Base-by-base conservation (phyloP, 1,140 invertebrate species). In the Euura saliciscinereae region DNA sequence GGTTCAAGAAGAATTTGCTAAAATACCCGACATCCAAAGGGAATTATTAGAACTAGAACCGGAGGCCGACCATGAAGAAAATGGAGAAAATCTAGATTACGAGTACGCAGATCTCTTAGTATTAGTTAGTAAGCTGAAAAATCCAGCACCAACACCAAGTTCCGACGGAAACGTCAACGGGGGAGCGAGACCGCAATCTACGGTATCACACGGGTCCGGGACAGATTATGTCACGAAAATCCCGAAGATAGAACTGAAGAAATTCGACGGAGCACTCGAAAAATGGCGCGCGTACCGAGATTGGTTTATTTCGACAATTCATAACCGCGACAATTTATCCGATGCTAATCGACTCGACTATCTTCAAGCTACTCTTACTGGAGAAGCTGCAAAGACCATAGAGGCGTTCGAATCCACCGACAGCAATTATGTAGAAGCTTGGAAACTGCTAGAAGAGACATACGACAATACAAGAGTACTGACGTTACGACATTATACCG, bases 351-450 rank as follows among this genome's bases (percentile, higher is more conserved):
- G 72, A 3, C 43, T 73, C 4, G 67, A 69, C 66, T 76, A 75
- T 45, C 66, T 77, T 3, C 42, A 44, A 8, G 51, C 72, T 7
- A 74, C 74, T 45, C 59, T 77, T 42, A 10, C 66, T 7, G 74
- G 66, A 28, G 72, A 71, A 43, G 77, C 78, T 1, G 73, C 76
- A 2, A 70, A 76, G 64, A 69, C 76, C 6, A 75, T 76, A 51
- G 67, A 73, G 46, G 71, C 77, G 42, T 71, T 78, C 43, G 66
- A 77, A 74, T 73, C 74, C 28, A 68, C 75, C 3, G 66, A 10
- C 5, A 71, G 70, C n/a, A 77, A 78, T 74, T 78, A 80, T 69
- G 65, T 13, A 2, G 74, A 76, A 11, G 76, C 77, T 1, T 80
- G 77, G 77, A 43, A 77, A 0, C 68, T 80, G 5, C 66, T 78